Evolutionary conservation across 2,113 vertebrate genomes (phyloP).

Genomic region (Leucopsar rothschildi): DNA sequence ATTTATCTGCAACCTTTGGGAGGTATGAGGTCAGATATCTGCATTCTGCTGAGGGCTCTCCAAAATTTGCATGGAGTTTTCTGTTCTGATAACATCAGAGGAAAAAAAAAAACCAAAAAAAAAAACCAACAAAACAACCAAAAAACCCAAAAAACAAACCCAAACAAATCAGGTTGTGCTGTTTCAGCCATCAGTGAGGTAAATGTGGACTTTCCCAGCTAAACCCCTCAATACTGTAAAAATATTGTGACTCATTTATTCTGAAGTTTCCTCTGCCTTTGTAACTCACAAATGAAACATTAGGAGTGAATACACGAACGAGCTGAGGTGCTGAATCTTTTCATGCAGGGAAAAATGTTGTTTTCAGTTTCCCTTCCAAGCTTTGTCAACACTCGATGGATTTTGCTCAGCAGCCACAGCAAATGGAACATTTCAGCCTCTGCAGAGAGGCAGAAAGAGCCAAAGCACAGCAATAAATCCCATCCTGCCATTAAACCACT

Average conservation of each 20-base stretch:
- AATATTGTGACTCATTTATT: slow-evolving; percentile 26
- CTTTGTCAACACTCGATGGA: background rate
- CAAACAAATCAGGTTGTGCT: background rate
- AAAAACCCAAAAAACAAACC: background rate
- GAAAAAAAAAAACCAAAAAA: too few species aligned
- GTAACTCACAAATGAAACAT: background rate
- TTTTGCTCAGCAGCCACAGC: background rate
- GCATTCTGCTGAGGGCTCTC: background rate
- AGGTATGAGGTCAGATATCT: background rate
- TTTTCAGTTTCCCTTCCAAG: background rate
- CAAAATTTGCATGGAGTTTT: slow-evolving; percentile 23
- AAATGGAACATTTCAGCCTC: background rate
- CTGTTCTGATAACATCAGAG: background rate
- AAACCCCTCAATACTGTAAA: background rate
- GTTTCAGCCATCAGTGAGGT: background rate
- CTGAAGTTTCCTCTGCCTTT: background rate
- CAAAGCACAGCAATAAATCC: background rate
- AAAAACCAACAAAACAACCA: too few species aligned
- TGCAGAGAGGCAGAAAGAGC: background rate
- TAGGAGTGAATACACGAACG: background rate
- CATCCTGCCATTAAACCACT: background rate
- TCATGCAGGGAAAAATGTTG: background rate
- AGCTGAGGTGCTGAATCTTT: background rate
- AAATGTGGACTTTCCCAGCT: background rate
- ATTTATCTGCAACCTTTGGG: background rate